Conservation (phyloP, 1,140 invertebrate species). For the Ladona fulva region DNA sequence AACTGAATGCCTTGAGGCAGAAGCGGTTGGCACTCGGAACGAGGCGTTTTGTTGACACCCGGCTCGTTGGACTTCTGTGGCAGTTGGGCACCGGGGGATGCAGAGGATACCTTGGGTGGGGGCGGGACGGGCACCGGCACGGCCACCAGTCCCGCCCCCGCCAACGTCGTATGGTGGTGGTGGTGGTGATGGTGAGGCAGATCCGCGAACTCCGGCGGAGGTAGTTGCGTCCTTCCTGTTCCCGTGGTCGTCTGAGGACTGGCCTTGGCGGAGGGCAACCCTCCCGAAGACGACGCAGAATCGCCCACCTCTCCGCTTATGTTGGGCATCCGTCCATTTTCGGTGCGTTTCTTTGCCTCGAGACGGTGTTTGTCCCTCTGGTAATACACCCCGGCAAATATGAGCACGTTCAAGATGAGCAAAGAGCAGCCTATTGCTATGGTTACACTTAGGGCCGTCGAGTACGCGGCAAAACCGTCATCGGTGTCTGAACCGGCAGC, state of each 20-base stretch:
- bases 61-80: background rate
- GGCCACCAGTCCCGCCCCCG: constrained; percentile 42
- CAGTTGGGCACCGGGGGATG: background rate
- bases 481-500: constrained; percentile 45
- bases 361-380: constrained; percentile 76
- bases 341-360: constrained; percentile 59
- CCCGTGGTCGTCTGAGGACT: constrained; percentile 46
- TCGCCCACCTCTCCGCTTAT: constrained; percentile 67
- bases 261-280: background rate
- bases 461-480: constrained; percentile 78
- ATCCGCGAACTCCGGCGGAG: constrained; percentile 67
- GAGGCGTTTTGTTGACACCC: background rate
- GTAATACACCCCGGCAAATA: constrained; percentile 90
- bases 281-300: constrained; percentile 1
- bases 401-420: constrained; percentile 80
- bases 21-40: constrained; percentile 25
- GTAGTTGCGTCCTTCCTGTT: constrained; percentile 54
- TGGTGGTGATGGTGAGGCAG: constrained; percentile 30
- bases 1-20: constrained; percentile 22
- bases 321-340: constrained; percentile 75
- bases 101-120: background rate
- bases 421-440: constrained; percentile 90
- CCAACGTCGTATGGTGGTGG: constrained; percentile 22
- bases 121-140: constrained; percentile 6
- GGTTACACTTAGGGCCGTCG: constrained; percentile 79